Evolutionary conservation across 2,113 vertebrate species (phyloP), one percentile per base, ranked within the genome.

Genomic region (Triplophysa tibetana): DNA sequence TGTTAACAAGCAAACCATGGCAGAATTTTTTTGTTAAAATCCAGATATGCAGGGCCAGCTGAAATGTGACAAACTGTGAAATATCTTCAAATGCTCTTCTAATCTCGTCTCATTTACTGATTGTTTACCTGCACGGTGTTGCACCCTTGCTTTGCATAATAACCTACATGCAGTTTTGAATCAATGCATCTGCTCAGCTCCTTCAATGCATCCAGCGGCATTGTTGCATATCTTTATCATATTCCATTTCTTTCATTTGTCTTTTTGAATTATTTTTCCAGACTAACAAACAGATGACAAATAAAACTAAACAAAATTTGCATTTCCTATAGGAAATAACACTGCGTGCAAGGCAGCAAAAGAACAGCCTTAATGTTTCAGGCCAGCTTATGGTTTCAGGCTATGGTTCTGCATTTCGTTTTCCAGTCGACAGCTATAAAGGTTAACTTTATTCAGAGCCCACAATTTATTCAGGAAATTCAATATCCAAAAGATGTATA

Each of bases 241-340:
- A 76, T 77, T 84, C 56, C 78, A 67, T 69, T 80, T 77, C 41
- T 82, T 69, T 80, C 77, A 70, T 77, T 81, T 81, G 80, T 45
- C 56, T 72, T 38, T 54, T 26, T 83, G 68, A 75, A 65, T 82
- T 68, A n/a, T 67, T 87, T 89, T 86, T 85, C 81, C 84, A 75
- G 75, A 75, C 76, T 74, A 79, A 61, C 45, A 23, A 69, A 61
- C 60, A 67, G 56, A 79, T 90, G 91, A 92, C 89, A 93, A 92
- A 93, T 90, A 85, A 85, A 90, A 91, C 90, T 88, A 91, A 91
- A 91, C 84, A 89, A 87, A 41, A 63, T 63, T 75, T 45, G n/a
- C 56, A 74, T 74, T 75, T 75, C 23, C 58, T 63, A 4, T 29
- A 63, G 23, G 58, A 61, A 73, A 61, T 6, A 74, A n/a, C 70